A percentile compares a stretch with the other conserved stretches of the same genome.
Conservation (phyloP, 2,797 vertebrate species). For the Galaxias olidus region DNA sequence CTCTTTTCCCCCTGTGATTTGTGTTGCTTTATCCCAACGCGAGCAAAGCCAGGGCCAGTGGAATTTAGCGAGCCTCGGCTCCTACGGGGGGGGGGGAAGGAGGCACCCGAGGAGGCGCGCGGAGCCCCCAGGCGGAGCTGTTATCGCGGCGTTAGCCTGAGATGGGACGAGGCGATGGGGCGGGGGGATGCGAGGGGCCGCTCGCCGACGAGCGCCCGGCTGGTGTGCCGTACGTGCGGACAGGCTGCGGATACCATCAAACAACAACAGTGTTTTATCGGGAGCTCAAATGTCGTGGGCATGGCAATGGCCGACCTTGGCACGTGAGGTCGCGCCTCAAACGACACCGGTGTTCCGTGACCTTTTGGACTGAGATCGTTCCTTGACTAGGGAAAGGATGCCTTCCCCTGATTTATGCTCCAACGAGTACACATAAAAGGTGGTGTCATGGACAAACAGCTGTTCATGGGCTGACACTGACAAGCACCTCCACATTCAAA, state of each 20-base stretch:
- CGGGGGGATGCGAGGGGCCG: slow-evolving; percentile 5
- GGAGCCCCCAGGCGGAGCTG: slow-evolving; percentile 34
- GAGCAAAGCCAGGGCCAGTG: slow-evolving; percentile 66
- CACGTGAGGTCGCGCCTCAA: too few relatives aligned
- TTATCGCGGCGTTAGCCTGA: slow-evolving; percentile 15
- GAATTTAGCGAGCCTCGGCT: slow-evolving; percentile 50
- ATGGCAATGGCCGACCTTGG: background rate
- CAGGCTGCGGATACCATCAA: slow-evolving; percentile 5
- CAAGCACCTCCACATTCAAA: too few relatives aligned
- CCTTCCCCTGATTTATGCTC: background rate
- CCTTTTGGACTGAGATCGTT: too few relatives aligned
- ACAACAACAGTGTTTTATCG: background rate
- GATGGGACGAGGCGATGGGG: slow-evolving; percentile 43
- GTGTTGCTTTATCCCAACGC: slow-evolving; percentile 71
- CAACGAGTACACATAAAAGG: background rate
- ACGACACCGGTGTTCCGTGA: too few relatives aligned
- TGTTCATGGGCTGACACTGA: too few relatives aligned
- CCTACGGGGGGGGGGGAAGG: slow-evolving; percentile 35
- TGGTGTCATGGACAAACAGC: too few relatives aligned
- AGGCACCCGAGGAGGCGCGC: slow-evolving; percentile 52
- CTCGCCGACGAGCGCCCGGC: slow-evolving; percentile 12
- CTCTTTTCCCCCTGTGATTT: slow-evolving; percentile 63
- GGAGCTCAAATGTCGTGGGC: background rate
- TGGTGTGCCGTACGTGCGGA: slow-evolving; percentile 6
- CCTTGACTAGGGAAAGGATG: background rate